A percentile compares a stretch with the other conserved stretches of the same genome.
Conservation (phyloP, 2,888 invertebrate species). For the Apamea sordens region DNA sequence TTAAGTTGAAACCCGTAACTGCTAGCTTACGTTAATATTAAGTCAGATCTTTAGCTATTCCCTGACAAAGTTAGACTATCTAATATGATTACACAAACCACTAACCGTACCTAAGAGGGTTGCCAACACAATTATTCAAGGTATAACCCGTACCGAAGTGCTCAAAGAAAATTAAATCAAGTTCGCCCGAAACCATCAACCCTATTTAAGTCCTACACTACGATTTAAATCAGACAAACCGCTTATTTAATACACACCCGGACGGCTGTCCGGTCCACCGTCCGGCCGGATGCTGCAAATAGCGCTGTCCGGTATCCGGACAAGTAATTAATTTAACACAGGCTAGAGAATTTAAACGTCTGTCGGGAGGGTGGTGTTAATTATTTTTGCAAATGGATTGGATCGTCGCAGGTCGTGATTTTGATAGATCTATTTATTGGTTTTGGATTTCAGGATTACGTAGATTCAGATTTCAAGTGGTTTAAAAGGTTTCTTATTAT, state of each 20-base stretch:
- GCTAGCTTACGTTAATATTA: neutral
- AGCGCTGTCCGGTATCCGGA: slow-evolving; percentile 43
- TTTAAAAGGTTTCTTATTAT: neutral
- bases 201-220: slow-evolving; percentile 10
- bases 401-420: neutral
- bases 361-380: slow-evolving; percentile 36
- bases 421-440: slow-evolving; percentile 10
- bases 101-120: neutral
- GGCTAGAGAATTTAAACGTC: slow-evolving; percentile 46
- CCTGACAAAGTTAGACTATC: slow-evolving; percentile 13
- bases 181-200: slow-evolving; percentile 1
- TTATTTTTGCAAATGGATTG: slow-evolving; percentile 49
- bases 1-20: neutral
- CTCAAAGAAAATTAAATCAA: slow-evolving; percentile 33
- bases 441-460: neutral
- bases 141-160: neutral
- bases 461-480: neutral
- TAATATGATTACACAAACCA: slow-evolving; percentile 5
- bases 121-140: slow-evolving; percentile 30
- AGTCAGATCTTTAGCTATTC: neutral
- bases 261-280: slow-evolving; percentile 8
- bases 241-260: slow-evolving; percentile 53
- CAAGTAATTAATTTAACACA: slow-evolving; percentile 58
- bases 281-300: slow-evolving; percentile 43
- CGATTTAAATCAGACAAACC: slow-evolving; percentile 56